These are phyloP conservation scores for Bos indicus DNA, from an alignment of 2,113 vertebrate genomes.

Conservation along the genomic window DNA sequence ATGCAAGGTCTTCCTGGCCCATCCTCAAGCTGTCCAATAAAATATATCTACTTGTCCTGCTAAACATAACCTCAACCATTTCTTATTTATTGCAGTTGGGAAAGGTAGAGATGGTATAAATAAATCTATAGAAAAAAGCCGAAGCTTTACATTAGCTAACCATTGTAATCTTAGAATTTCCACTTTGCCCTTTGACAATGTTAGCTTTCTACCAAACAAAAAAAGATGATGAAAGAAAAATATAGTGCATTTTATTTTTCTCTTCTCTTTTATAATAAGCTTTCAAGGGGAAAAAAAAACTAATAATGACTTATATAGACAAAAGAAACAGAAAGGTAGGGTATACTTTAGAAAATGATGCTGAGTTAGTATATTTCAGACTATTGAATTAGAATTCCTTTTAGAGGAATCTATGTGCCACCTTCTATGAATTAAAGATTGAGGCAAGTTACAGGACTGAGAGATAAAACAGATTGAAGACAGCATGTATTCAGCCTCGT, in stretches of 20 bases:
- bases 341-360: background rate
- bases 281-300: background rate
- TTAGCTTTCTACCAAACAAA: background rate
- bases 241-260: background rate
- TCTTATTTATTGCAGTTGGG: constrained; percentile 45
- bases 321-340: background rate
- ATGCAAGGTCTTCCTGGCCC: constrained; percentile 5
- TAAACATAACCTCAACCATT: constrained; percentile 24
- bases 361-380: background rate
- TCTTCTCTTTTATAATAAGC: background rate
- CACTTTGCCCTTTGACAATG: background rate
- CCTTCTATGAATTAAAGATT: background rate
- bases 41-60: constrained; percentile 34
- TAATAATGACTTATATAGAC: background rate
- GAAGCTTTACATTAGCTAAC: constrained; percentile 45
- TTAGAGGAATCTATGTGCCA: background rate
- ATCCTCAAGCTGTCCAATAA: background rate
- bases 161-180: constrained; percentile 26
- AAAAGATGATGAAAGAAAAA: background rate
- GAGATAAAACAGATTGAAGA: background rate
- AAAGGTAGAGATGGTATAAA: background rate
- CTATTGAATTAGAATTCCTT: background rate
- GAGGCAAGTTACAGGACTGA: background rate
- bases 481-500: background rate
- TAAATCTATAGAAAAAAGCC: constrained; percentile 27